Conservation (phyloP, 2,888 invertebrate species). For the Orthonevra nobilis region DNA sequence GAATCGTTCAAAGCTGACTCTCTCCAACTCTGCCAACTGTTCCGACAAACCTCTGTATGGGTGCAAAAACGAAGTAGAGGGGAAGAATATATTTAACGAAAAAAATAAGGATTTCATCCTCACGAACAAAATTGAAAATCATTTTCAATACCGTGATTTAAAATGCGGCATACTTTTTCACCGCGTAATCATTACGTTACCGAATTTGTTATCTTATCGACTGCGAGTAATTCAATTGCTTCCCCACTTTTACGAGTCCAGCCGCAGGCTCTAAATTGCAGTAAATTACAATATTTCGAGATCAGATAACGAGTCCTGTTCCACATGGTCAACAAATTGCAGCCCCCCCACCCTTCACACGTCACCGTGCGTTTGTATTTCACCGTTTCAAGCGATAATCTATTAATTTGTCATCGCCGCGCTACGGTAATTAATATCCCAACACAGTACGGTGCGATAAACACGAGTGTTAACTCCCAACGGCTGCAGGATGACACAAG, state of each 20-base stretch:
- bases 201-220: too few relatives aligned
- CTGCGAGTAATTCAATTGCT: too few relatives aligned
- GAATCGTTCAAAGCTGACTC: too few relatives aligned
- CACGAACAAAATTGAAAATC: too few relatives aligned
- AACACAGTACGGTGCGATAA: slow-evolving; percentile 37
- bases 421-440: slow-evolving; percentile 65
- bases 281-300: slow-evolving; percentile 53
- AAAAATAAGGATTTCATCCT: too few relatives aligned
- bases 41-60: too few relatives aligned
- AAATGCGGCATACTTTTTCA: too few relatives aligned
- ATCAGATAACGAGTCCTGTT: slow-evolving; percentile 55
- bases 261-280: not conserved
- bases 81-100: too few relatives aligned
- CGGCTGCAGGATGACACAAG: slow-evolving; percentile 57
- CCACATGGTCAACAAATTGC: slow-evolving; percentile 20
- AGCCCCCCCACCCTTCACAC: not conserved
- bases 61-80: too few relatives aligned
- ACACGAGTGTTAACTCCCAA: slow-evolving; percentile 45
- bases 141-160: too few relatives aligned
- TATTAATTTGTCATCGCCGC: slow-evolving; percentile 68
- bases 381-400: slow-evolving; percentile 66
- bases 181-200: too few relatives aligned
- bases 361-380: slow-evolving; percentile 38
- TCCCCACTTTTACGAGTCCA: not conserved
- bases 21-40: too few relatives aligned